phyloP scores from a whole-genome alignment of 2,797 vertebrate genomes.

The Darevskia nairensis region DNA sequence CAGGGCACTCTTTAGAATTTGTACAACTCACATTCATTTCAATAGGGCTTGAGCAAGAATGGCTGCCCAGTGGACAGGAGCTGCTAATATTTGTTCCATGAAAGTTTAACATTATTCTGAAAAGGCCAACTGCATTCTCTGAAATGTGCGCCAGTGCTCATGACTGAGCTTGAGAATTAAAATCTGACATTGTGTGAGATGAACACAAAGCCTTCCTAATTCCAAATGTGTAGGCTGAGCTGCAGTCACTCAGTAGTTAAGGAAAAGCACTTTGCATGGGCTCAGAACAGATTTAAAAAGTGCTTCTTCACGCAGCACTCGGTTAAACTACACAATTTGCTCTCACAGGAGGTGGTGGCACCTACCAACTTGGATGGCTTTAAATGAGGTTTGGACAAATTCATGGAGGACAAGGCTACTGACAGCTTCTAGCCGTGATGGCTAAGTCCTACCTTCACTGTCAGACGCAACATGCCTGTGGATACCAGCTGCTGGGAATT shows the following conservation, averaged over 20 bases:
- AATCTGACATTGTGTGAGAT: neutral
- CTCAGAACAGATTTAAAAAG: too few species aligned
- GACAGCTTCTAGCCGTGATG: too few species aligned
- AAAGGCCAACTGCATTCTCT: neutral
- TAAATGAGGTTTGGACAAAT: too few species aligned
- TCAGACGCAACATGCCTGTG: too few species aligned
- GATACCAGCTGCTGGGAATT: too few species aligned
- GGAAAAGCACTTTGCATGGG: too few species aligned
- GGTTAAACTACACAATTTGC: too few species aligned
- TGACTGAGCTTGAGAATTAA: neutral
- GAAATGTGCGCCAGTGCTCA: neutral
- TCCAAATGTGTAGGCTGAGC: neutral
- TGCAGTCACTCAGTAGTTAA: neutral
- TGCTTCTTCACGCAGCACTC: too few species aligned
- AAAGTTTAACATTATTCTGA: neutral
- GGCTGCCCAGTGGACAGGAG: neutral
- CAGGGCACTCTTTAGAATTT: neutral
- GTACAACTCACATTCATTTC: constrained; percentile 2
- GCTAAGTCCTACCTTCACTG: too few species aligned
- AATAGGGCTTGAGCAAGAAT: neutral
- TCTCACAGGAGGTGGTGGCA: too few species aligned
- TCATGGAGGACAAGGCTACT: too few species aligned
- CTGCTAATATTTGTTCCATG: neutral
- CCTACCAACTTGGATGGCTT: too few species aligned
- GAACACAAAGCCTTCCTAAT: neutral